Evolutionary conservation across 2,888 invertebrate species (phyloP), one percentile per base, ranked within the genome.

Genomic region (Tenthredo distinguenda): DNA sequence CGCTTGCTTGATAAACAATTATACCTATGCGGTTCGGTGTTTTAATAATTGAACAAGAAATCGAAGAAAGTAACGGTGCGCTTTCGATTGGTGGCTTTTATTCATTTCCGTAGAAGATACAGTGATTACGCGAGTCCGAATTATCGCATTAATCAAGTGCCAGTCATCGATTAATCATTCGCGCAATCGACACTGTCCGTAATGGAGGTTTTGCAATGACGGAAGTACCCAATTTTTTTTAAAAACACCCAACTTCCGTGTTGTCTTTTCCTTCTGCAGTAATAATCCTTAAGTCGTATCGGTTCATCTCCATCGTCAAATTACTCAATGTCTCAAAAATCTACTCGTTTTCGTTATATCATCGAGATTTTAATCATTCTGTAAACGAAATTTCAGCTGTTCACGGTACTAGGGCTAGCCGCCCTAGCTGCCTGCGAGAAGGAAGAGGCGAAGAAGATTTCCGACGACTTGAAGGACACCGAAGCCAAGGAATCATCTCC

Each of bases 401-500:
- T 85, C 5, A 50, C 58, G 26, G 37, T 85, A 76, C 86, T 91
- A 87, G 91, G 91, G 87, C 89, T 93, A 10, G 81, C 91, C 88
- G 90, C 91, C 88, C 86, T 90, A 74, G 92, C 88, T 5, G 76
- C 85, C 85, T 88, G 91, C 87, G 90, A 91, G 58, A 88, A 89
- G 26, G 86, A 86, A 10, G 86, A 87, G 18, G 4, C 65, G n/a
- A 87, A 87, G 62, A 83, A 62, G 43, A 12, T 65, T 21, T 34
- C 82, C 0, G 86, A 85, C 7, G 77, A 84, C 10, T 62, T 12
- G 7, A 6, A n/a, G 6, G 62, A 58, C 84, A 55, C 72, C 85
- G 87, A 79, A 31, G 87, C 65, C 50, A 88, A 89, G 12, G 87
- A 94, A 89, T 94, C 95, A 87, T 94, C 92, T 79, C 92, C 94